phyloP scores from a whole-genome alignment of 2,113 vertebrate species.

The Cavia aperea region DNA sequence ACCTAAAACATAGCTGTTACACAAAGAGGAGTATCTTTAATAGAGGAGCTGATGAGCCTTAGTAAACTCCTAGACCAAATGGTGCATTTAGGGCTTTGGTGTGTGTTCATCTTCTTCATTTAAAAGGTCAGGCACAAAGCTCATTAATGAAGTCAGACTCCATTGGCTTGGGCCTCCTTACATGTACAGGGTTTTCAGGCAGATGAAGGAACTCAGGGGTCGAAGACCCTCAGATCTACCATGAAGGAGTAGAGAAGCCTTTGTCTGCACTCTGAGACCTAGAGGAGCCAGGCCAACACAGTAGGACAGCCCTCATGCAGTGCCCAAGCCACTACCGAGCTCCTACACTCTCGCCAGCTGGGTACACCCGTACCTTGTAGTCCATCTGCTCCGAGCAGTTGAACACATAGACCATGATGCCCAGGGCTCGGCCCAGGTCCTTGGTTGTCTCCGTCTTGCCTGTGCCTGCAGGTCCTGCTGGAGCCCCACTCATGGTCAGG shows the following conservation, averaged over 20 bases:
- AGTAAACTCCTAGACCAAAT: not conserved
- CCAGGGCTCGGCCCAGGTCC: constrained; percentile 91
- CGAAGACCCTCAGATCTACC: not conserved
- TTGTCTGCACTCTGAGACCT: not conserved
- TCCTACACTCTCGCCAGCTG: not conserved
- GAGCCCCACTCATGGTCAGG: constrained; percentile 94
- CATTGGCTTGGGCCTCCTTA: not conserved
- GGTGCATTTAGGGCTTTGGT: not conserved
- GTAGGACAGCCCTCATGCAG: accelerated
- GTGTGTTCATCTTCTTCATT: not conserved
- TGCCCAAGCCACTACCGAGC: accelerated
- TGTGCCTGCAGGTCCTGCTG: constrained; percentile 91
- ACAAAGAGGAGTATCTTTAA: not conserved
- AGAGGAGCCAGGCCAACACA: not conserved
- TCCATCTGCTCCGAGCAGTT: constrained; percentile 99
- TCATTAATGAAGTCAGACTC: not conserved
- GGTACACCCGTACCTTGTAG: constrained; percentile 84
- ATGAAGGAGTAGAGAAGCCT: not conserved
- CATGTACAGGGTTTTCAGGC: not conserved
- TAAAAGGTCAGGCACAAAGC: not conserved
- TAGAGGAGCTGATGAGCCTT: not conserved
- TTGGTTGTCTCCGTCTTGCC: constrained; percentile 98
- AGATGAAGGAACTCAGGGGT: not conserved
- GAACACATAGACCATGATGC: constrained; percentile 97
- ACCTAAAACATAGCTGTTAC: not conserved